A percentile compares a stretch with the other conserved stretches of the same genome.
Conservation (phyloP, 2,888 invertebrate species). For the Octodonta nipae region DNA sequence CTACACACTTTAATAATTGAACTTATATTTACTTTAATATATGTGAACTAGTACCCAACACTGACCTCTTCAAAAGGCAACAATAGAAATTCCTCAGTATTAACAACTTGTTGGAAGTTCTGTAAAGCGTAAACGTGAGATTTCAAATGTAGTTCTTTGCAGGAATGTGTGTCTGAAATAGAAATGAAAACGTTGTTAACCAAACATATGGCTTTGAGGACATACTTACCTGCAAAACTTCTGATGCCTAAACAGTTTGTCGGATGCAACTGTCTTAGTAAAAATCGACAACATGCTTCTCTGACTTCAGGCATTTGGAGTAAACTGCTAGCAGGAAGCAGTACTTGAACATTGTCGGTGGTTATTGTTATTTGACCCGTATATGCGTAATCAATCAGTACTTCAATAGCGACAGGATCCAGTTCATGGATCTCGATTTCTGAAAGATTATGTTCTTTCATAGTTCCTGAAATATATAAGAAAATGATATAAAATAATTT, state of each 20-base stretch:
- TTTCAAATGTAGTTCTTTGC: slow-evolving; percentile 51
- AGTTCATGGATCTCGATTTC: slow-evolving; percentile 43
- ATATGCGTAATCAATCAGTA: slow-evolving; percentile 62
- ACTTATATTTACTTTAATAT: no score
- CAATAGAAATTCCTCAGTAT: slow-evolving; percentile 55
- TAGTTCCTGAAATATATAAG: slow-evolving; percentile 34
- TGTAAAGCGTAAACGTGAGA: slow-evolving; percentile 57
- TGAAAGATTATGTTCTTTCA: slow-evolving; percentile 45
- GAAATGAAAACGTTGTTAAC: no score
- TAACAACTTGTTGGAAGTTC: slow-evolving; percentile 57
- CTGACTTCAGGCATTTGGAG: slow-evolving; percentile 55
- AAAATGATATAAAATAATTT: slow-evolving; percentile 6
- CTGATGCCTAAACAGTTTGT: slow-evolving; percentile 64
- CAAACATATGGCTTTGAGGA: background rate
- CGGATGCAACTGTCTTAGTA: slow-evolving; percentile 60
- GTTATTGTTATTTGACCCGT: slow-evolving; percentile 54
- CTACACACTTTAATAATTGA: no score
- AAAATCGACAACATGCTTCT: slow-evolving; percentile 62
- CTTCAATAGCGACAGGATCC: slow-evolving; percentile 50
- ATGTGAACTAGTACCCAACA: no score
- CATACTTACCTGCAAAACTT: slow-evolving; percentile 47
- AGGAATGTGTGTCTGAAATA: slow-evolving; percentile 49
- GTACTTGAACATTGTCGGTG: slow-evolving; percentile 34
- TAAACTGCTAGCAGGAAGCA: slow-evolving; percentile 60
- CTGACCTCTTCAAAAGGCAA: slow-evolving; percentile 47